Conservation (phyloP, 2,113 vertebrate species). For the Aythya baeri region DNA sequence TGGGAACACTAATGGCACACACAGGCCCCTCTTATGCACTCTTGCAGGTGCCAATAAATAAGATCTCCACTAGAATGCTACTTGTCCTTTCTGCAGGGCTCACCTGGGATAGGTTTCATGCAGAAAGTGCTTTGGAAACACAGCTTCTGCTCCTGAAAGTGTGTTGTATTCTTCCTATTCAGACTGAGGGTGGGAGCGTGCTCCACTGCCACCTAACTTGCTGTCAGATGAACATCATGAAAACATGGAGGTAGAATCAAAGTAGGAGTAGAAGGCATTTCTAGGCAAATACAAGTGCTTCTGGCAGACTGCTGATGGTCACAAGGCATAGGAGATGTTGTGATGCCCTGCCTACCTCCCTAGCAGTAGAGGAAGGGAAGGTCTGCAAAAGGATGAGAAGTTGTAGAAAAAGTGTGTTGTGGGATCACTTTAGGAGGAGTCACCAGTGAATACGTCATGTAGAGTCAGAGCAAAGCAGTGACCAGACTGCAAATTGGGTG, state of each 20-base stretch:
- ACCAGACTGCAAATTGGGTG: neutral
- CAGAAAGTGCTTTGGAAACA: neutral
- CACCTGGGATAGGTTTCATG: neutral
- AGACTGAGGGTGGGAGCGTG: neutral
- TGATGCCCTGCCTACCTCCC: neutral
- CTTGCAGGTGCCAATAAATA: neutral
- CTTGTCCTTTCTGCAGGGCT: neutral
- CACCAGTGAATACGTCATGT: neutral
- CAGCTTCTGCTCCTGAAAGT: neutral
- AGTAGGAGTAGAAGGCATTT: neutral
- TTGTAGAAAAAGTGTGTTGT: neutral
- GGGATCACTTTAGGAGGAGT: neutral
- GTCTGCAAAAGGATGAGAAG: neutral
- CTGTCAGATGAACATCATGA: neutral
- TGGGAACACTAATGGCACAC: neutral
- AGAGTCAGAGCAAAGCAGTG: neutral
- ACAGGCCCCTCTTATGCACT: rapidly evolving
- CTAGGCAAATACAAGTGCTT: neutral
- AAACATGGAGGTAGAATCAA: neutral
- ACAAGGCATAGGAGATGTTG: neutral
- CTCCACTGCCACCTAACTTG: neutral
- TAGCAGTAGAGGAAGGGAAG: neutral
- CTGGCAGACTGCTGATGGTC: neutral
- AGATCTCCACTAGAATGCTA: neutral
- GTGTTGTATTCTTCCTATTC: neutral